Base-by-base conservation (phyloP, 2,113 vertebrate species). In the Nothobranchius kuhntae region DNA sequence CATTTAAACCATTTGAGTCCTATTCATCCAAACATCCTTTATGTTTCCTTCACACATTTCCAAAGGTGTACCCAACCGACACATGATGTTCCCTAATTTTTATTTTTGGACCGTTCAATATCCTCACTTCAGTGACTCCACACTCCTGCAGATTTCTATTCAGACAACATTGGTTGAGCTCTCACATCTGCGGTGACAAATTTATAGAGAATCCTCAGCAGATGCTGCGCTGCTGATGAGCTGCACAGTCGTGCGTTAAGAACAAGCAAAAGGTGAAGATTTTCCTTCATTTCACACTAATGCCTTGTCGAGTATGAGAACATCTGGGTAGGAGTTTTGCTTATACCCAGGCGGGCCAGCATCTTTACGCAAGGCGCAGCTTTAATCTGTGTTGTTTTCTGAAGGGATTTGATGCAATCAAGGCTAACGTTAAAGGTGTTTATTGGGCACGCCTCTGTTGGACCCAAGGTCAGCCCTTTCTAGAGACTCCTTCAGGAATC, bases 261-360 rank as follows among this genome's bases (percentile, higher is more conserved):
- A 14, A 7, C 26, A 24, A 57, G 30, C 2, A 14, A 61, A 30
- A 71, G 40, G 58, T 58, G 44, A 58, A 54, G 63, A 72, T 77
- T 55, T 12, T 53, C 12, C 9, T 6, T 2, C 26, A 30, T 56
- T 30, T 53, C 47, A 17, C 48, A 7, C 35, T 3, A 42, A 56
- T 68, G 68, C 10, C 14, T 47, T 9, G 45, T 59, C 66, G 68
- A 82, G 75, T 62, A 26, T 68, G 69, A 58, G 68, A 78, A 71
- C 59, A 81, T 42, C 55, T 48, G 24, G 59, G 21, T 51, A 24
- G 0, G 17, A 56, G 51, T 56, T 15, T 47, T 21, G 62, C 11
- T 12, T 45, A 13, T 60, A 63, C 42, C 71, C 38, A 53, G 54
- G 53, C 63, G 73, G 61, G 53, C 63, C 53, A 44, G 48, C 53